These are phyloP conservation scores for Drosophila mimetica DNA, from an alignment of 2,888 invertebrate genomes.

Conservation along the genomic window DNA sequence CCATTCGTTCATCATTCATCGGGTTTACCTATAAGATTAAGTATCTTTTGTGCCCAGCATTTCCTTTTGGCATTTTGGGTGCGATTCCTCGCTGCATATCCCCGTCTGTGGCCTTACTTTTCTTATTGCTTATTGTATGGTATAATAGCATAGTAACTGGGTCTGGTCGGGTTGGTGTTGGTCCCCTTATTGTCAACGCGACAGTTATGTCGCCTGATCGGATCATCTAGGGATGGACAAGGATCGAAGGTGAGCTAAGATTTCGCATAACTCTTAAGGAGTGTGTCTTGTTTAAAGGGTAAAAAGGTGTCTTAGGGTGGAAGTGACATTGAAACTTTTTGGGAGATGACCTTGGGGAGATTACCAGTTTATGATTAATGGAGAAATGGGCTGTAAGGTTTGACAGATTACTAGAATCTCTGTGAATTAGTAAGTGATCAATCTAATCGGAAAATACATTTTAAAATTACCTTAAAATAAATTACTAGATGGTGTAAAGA, in stretches of 20 bases:
- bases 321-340: neutral
- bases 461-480: neutral
- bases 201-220: conserved; percentile 49
- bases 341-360: neutral
- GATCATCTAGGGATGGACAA: conserved; percentile 29
- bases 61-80: conserved; percentile 58
- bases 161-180: conserved; percentile 25
- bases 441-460: neutral
- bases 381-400: neutral
- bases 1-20: conserved; percentile 75
- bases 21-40: conserved; percentile 78
- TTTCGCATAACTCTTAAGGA: neutral
- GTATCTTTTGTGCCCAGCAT: conserved; percentile 71
- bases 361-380: neutral
- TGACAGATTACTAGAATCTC: neutral
- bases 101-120: conserved; percentile 29
- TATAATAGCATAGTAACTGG: conserved; percentile 11
- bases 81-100: conserved; percentile 32
- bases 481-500: too few relatives aligned
- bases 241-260: conserved; percentile 14
- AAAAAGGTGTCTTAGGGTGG: neutral
- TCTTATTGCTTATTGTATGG: conserved; percentile 59
- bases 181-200: conserved; percentile 46
- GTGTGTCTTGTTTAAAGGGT: neutral
- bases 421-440: neutral